Base-by-base conservation (phyloP, 2,797 vertebrate species). In the Siniperca undulata region DNA sequence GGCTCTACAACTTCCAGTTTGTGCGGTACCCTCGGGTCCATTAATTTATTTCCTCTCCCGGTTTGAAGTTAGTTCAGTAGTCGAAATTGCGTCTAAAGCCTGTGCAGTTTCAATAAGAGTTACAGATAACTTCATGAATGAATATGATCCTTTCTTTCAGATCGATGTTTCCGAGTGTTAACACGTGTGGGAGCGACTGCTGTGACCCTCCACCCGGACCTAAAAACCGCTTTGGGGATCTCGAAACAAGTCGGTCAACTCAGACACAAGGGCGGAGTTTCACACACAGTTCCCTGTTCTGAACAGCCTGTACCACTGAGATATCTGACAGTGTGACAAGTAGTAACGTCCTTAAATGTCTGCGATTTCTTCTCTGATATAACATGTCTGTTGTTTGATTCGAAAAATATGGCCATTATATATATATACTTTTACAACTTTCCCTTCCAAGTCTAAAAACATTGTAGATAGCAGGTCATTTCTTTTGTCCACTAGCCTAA, bases 181-280 rank as follows among this genome's bases (percentile, higher is more conserved):
- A 80, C 94, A 92, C 91, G 92, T 93, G 93, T 42, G 1, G 16
- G 24, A 20, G 34, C 22, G 65, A 4, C 65, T 9, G 13, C 16
- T 9, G 44, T 81, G 84, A 87, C 82, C 83, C 85, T 83, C 80
- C 64, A 86, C 77, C 74, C 91, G 80, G 89, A 89, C 62, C 42
- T 71, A 10, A 52, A 86, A 82, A 20, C 65, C 55, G 22, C 76
- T 44, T 53, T 53, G 8, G 9, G 58, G 61, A 6, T 52, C 68
- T 46, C 61, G 19, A 64, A 85, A 62, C 8, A 20, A 81, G 70
- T 86, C 58, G 58, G 73, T 24, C 46, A 53, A 36, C 48, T 14
- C 69, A 16, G 24, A 4, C 13, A 10, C 4, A 5, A 60, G 90
- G 93, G 93, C 87, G 93, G 92, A 89, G 93, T 85, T 86, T 86